Conservation (phyloP, 2,797 vertebrate genomes). For the Alfaro cultratus region DNA sequence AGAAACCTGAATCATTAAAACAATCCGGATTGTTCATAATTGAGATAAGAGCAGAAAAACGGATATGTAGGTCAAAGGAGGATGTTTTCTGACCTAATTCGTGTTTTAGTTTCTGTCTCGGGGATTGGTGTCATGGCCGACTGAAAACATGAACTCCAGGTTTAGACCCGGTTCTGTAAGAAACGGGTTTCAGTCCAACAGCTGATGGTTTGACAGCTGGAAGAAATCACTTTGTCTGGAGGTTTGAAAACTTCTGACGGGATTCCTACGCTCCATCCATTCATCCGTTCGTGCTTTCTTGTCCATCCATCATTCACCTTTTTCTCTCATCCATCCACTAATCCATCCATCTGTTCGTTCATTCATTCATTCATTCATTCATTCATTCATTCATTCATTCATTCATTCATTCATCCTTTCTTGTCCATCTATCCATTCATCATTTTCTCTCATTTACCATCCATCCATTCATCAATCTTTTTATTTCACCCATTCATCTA, state of each 20-base stretch:
- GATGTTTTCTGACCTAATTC: conserved; percentile 16
- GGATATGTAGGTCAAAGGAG: conserved; percentile 11
- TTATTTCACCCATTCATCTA: no score
- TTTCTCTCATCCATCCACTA: background rate
- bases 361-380: no score
- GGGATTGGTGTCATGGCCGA: background rate
- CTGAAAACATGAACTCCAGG: background rate
- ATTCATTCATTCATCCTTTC: background rate
- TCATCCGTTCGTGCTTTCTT: background rate
- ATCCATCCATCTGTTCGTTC: no score
- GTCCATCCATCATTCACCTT: background rate
- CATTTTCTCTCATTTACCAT: background rate
- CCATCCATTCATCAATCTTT: background rate
- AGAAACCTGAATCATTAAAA: conserved; percentile 35
- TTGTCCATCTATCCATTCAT: background rate
- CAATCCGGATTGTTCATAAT: conserved; percentile 21
- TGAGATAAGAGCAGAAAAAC: background rate
- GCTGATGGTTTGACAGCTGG: background rate
- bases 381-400: no score
- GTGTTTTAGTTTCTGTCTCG: background rate
- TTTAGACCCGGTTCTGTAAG: background rate
- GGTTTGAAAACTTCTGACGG: background rate
- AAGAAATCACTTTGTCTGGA: background rate
- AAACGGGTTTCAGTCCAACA: background rate
- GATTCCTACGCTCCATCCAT: background rate